Evolutionary conservation across 1,140 invertebrate genomes (phyloP).

Genomic region (Dreissena rostriformis): DNA sequence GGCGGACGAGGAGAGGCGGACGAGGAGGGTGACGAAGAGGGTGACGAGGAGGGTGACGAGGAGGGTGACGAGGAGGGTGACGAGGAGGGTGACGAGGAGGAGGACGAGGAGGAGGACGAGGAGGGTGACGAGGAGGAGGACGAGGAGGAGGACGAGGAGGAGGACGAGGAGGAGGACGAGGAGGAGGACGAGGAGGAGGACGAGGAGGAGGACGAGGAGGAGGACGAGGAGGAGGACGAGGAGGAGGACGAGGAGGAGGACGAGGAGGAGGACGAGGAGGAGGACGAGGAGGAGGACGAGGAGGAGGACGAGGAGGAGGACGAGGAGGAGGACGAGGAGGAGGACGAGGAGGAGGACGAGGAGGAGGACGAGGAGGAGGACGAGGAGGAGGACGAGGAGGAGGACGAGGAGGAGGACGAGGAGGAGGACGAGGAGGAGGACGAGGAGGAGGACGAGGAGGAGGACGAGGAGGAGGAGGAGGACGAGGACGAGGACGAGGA

Average conservation of each 20-base stretch:
- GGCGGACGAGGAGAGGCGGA: neutral
- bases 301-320: neutral
- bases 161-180: neutral
- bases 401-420: neutral
- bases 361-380: slow-evolving; percentile 3
- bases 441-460: neutral
- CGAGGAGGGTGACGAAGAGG: neutral
- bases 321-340: neutral
- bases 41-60: neutral
- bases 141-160: slow-evolving; percentile 1
- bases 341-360: neutral
- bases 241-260: neutral
- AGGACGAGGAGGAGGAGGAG: neutral
- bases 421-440: neutral
- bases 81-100: neutral
- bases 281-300: neutral
- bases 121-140: slow-evolving; percentile 7
- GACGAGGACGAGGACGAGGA: neutral
- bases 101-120: neutral
- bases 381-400: neutral
- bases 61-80: no score
- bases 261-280: neutral
- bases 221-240: slow-evolving; percentile 17
- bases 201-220: slow-evolving; percentile 3
- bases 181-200: neutral